phyloP scores from a whole-genome alignment of 2,797 vertebrate genomes.

The Melanotaenia pygmaea region DNA sequence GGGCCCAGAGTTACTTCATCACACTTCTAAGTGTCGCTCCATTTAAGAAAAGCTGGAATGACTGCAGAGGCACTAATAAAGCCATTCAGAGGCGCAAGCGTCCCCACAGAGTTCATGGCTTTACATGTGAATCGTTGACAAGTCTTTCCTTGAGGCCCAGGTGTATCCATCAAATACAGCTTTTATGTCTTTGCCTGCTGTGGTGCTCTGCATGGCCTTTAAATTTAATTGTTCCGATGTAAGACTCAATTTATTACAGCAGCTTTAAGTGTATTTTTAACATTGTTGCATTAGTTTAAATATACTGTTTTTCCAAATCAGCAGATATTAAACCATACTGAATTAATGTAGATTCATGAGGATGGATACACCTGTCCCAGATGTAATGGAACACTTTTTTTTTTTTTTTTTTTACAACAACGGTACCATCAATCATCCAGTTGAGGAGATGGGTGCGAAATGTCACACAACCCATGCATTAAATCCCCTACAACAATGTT shows the following conservation, averaged over 20 bases:
- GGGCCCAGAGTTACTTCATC: conserved; percentile 84
- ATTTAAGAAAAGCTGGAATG: conserved; percentile 81
- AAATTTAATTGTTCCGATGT: conserved; percentile 38
- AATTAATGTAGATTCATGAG: conserved; percentile 35
- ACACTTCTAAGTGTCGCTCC: conserved; percentile 83
- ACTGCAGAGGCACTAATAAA: conserved; percentile 84
- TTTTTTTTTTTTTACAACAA: conserved; percentile 42
- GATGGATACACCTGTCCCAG: conserved; percentile 60
- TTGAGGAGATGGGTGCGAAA: conserved; percentile 39
- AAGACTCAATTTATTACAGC: conserved; percentile 1
- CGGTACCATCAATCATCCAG: conserved; percentile 58
- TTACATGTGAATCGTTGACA: conserved; percentile 66
- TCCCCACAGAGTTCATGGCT: conserved; percentile 60
- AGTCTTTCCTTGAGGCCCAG: conserved; percentile 72
- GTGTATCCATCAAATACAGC: conserved; percentile 70
- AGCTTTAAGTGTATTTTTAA: not conserved
- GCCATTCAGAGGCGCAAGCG: conserved; percentile 66
- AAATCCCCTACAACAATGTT: conserved; percentile 52
- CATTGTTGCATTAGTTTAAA: not conserved
- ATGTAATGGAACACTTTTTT: conserved; percentile 36
- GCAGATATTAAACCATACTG: not conserved
- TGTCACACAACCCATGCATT: conserved; percentile 56
- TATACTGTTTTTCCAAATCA: not conserved
- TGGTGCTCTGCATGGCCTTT: conserved; percentile 25
- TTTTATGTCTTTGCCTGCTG: conserved; percentile 48